Evolutionary conservation across 2,888 invertebrate genomes (phyloP), one percentile per base, ranked within the genome.

Genomic region (Polyommatus icarus): DNA sequence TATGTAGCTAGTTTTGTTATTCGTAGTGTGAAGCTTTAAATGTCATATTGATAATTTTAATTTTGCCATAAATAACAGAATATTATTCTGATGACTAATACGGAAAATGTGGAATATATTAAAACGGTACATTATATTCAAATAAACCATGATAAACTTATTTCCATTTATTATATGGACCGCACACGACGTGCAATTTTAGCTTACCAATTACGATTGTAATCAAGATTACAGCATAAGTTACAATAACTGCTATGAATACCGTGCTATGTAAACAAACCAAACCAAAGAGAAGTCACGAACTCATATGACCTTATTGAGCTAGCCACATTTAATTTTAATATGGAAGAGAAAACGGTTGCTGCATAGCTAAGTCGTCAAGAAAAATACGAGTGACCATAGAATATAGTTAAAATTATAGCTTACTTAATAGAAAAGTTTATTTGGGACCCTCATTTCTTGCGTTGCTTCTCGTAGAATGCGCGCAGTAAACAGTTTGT

Each of bases 181-280:
- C 73, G 77, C 77, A 77, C 77, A 73, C 77, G 77, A 72, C 71
- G 29, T 59, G 77, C 73, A 73, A 77, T 77, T 77, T 73, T 77
- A 73, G 72, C 77, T 77, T 40, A 77, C 59, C 77, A 50, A 77
- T 77, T 61, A 77, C 61, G 73, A 77, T 77, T 77, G 50, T 77
- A 73, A 77, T 77, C 77, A 59, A 46, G 72, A 72, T 73, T 73
- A 46, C 18, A 77, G 59, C 59, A 59, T 72, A 36, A 73, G 57
- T 29, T 77, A 77, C 73, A 73, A 77, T 75, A 77, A 77, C 73
- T 72, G 72, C 59, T 77, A 59, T 73, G 77, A 73, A 77, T 50
- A 50, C 54, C 54, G 54, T 54, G 15, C 12, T 54, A 54, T 75
- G 72, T 57, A 77, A 72, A 72, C 72, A 54, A 24, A 75, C 46